Conservation (phyloP, 2,797 vertebrate genomes). For the Cossypha polioptera region DNA sequence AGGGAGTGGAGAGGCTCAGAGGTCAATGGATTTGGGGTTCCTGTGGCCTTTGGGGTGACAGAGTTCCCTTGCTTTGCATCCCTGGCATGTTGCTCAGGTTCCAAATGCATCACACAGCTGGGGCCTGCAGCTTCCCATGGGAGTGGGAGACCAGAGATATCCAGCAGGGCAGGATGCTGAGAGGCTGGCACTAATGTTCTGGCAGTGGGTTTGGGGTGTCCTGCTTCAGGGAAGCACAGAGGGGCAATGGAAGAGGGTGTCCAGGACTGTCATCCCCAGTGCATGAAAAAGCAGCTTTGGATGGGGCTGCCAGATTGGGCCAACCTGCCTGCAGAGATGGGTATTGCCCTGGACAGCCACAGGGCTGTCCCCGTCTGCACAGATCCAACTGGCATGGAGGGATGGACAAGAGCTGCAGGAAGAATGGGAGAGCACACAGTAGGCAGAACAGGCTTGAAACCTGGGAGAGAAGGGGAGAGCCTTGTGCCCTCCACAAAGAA, state of each 20-base stretch:
- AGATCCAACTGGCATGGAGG: neutral
- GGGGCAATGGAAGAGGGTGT: neutral
- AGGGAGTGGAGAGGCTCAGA: neutral
- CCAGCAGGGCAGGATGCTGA: rapidly evolving
- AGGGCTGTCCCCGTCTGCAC: neutral
- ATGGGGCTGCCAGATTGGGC: rapidly evolving
- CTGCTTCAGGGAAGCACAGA: neutral
- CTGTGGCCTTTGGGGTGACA: neutral
- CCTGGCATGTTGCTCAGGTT: neutral
- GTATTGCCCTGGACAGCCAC: neutral
- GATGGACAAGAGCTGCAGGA: neutral
- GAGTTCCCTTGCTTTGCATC: neutral
- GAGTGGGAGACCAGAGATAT: neutral
- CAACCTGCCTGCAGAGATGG: neutral
- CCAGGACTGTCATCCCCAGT: rapidly evolving
- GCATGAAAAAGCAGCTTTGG: neutral
- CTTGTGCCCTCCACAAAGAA: neutral
- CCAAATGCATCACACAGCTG: neutral
- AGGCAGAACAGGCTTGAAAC: neutral
- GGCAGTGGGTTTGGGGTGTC: neutral
- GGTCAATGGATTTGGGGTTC: neutral
- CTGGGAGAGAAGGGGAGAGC: neutral
- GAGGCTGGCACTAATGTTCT: neutral
- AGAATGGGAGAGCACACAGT: neutral
- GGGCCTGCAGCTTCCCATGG: rapidly evolving